Conservation (phyloP, 1,140 invertebrate genomes). For the Medauroidea extradentata region DNA sequence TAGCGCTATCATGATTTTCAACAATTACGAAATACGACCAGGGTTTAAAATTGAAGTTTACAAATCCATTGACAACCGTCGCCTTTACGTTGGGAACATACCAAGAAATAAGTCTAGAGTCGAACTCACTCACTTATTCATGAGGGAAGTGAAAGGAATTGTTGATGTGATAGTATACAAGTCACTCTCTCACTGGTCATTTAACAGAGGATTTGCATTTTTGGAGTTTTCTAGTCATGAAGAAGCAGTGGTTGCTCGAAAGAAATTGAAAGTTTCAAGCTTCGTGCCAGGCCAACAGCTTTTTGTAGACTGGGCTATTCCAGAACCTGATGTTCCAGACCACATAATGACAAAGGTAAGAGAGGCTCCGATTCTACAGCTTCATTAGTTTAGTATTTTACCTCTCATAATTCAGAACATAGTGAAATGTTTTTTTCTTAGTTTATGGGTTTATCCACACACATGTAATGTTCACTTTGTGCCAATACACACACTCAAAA, state of each 20-base stretch:
- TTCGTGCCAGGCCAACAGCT: conserved; percentile 68
- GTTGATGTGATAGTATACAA: conserved; percentile 72
- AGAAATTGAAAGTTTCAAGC: conserved; percentile 66
- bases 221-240: conserved; percentile 80
- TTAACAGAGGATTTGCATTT: conserved; percentile 81
- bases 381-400: too few species aligned
- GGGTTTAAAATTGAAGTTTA: conserved; percentile 66
- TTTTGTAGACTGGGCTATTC: conserved; percentile 83
- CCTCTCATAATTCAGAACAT: too few species aligned
- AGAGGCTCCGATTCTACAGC: too few species aligned
- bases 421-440: too few species aligned
- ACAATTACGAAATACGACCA: conserved; percentile 65
- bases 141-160: conserved; percentile 63
- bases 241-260: conserved; percentile 72
- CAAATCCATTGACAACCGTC: conserved; percentile 77
- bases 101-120: conserved; percentile 62
- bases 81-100: conserved; percentile 79
- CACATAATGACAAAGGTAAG: conserved; percentile 65
- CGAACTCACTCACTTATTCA: conserved; percentile 65
- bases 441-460: too few species aligned
- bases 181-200: conserved; percentile 52
- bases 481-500: too few species aligned
- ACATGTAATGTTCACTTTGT: too few species aligned
- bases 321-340: conserved; percentile 70
- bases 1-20: conserved; percentile 57